Base-by-base conservation (phyloP, 2,113 vertebrate genomes). In the Cyprichromis sp. region DNA sequence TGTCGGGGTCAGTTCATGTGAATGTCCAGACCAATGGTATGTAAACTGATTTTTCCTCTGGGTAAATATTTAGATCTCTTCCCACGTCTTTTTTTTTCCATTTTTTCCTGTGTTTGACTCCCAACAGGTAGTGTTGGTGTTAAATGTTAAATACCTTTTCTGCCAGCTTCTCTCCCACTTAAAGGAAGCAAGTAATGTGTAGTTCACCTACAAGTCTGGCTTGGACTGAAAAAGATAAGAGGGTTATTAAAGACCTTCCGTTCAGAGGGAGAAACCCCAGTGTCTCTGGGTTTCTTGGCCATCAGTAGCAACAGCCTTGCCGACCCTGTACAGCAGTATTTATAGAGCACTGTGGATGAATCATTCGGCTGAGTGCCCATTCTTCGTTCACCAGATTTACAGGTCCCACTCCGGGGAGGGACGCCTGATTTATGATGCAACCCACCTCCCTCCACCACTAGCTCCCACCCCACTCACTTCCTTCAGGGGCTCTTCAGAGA, bases 341-440 rank as follows among this genome's bases (percentile, higher is more conserved):
- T 96, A 96, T 96, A 96, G 95, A 92, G 88, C 92, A 38, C 91
- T 76, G 82, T 52, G 86, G 92, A 93, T 94, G 92, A 89, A 87
- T 92, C 90, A 92, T 86, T 95, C 96, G 95, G 97, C 96, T 76
- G 19, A 14, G 83, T 93, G 95, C 95, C 95, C 90, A 34, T 82
- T 76, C 85, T 89, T 83, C n/a, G 50, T 92, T 91, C 91, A 84
- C 94, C 95, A 92, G 90, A 95, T 97, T 94, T 95, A 96, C 94
- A 93, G 93, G 93, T 89, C 94, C 93, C 87, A 85, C 89, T 90
- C 92, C 91, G 80, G 73, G 86, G 88, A 88, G 89, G 91, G 89
- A 88, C 55, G 36, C 85, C 78, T 93, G 94, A 97, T 97, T 97
- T 97, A 97, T 85, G 87, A 93, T 79, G 21, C 54, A 66, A 78